These are phyloP conservation scores for Epirrita christyi DNA, from an alignment of 2,888 invertebrate species.

Conservation along the genomic window DNA sequence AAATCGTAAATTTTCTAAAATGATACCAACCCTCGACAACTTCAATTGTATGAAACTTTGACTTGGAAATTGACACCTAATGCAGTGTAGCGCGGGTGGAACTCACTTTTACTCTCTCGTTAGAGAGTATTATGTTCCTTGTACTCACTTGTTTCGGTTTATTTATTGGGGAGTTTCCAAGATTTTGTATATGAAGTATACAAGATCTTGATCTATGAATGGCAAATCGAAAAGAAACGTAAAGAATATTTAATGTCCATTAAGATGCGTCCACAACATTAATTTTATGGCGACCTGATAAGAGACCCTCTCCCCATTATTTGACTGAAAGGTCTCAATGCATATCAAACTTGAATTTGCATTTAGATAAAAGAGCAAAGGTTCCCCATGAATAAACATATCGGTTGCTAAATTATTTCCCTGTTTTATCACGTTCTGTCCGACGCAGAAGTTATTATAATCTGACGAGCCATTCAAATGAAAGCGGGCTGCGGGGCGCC, in stretches of 20 bases:
- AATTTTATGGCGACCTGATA: constrained; percentile 16
- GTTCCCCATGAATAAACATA: constrained; percentile 30
- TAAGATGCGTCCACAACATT: constrained; percentile 10
- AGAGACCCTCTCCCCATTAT: constrained; percentile 20
- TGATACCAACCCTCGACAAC: too few relatives aligned
- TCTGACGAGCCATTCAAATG: constrained; percentile 59
- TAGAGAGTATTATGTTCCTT: too few relatives aligned
- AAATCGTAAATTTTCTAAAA: too few relatives aligned
- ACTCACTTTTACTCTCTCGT: too few relatives aligned
- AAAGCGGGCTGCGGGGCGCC: constrained; percentile 43
- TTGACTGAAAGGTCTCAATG: constrained; percentile 33
- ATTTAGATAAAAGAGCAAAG: constrained; percentile 38
- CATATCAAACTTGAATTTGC: constrained; percentile 38
- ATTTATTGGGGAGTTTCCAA: constrained; percentile 12
- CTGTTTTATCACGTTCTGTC: constrained; percentile 41
- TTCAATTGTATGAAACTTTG: too few relatives aligned
- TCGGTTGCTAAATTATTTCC: constrained; percentile 38
- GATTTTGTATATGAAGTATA: constrained; percentile 2
- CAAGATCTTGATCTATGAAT: too few relatives aligned
- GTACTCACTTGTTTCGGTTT: constrained; percentile 12
- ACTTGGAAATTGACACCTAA: constrained; percentile 19
- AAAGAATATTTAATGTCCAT: constrained; percentile 1
- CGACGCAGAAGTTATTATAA: constrained; percentile 55
- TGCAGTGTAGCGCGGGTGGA: constrained; percentile 5
- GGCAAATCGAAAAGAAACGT: constrained; percentile 1